Evolutionary conservation across 2,888 invertebrate species (phyloP), one percentile per base, ranked within the genome.

Genomic region (Iphiclides podalirius): DNA sequence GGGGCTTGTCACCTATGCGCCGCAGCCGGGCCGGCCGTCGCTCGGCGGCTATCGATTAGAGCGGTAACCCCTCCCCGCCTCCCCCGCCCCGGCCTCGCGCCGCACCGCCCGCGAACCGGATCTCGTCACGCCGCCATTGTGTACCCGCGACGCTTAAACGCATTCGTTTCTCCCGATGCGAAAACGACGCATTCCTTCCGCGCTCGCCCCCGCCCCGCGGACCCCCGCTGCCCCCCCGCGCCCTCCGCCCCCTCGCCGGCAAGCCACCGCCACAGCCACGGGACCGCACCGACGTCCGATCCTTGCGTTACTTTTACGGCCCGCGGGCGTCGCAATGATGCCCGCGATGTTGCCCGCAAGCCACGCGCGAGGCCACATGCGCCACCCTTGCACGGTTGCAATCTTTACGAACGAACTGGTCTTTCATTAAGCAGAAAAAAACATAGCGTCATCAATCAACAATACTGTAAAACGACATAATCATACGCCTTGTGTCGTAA

Each of bases 141-240:
- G 82, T 87, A 86, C 85, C 83, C 86, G 86, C 87, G 87, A 86
- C 84, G 86, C 87, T 87, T 87, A 86, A 86, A 86, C 87, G 87
- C 87, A 88, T 88, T 88, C 87, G 87, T 87, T 88, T 88, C 87
- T 88, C 87, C 87, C 86, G 86, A 87, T 88, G 87, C 87, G 87
- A 88, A 87, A 87, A 87, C 87, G 87, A 87, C 87, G 87, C 87
- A 87, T 87, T 87, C 87, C 87, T 87, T 87, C 87, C 87, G 83
- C 83, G 79, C 74, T 75, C 67, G 75, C 62, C 66, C 68, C 37
- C 48, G 48, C 14, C 83, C 78, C 84, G 79, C 77, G 78, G 79
- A 68, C 73, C 76, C 73, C 64, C 77, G 76, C 74, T 75, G 66
- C 75, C 61, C 67, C 66, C 75, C 72, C 69, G 62, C 75, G 59